Base-by-base conservation (phyloP, 2,888 invertebrate genomes). In the Boloria selene region DNA sequence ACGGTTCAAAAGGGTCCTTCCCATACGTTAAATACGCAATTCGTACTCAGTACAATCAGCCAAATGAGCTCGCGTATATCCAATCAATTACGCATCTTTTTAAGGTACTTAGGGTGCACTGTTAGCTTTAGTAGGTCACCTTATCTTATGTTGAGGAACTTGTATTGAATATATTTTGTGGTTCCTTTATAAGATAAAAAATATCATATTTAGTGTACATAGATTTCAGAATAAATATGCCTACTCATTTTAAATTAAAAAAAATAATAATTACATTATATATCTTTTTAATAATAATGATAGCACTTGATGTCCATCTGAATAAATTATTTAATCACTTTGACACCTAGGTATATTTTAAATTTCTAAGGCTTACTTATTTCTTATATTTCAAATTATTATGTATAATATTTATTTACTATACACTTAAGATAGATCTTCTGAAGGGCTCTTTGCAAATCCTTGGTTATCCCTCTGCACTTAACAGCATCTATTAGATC, bases 21-120 rank as follows among this genome's bases (percentile, higher is more conserved):
- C 87, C 84, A 86, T 86, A 88, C 87, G 88, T 88, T 90, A 90
- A 91, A 88, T 90, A 91, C 87, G 87, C 88, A 88, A 90, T 90
- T 90, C 84, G 83, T 83, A 80, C 81, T 82, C 83, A 78, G 84
- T 87, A 89, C 92, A 90, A 90, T 90, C 88, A 88, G 77, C 82
- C 81, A 86, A 90, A 91, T 88, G 90, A 90, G 88, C 83, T 86
- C 79, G 82, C 81, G 80, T 83, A 85, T 82, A 84, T 87, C 85
- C 85, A 90, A 91, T 90, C 89, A 90, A 89, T 91, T 90, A 90
- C 85, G 79, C 80, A 83, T 84, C 79, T 85, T 86, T 90, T 88
- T 84, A 78, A 77, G 70, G 68, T 64, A 67, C 77, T 81, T 81
- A 79, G 77, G 75, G 77, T 73, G 77, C 38, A 26, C 72, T 67